Evolutionary conservation across 2,888 invertebrate species (phyloP).

Genomic region (Limnephilus marmoratus): DNA sequence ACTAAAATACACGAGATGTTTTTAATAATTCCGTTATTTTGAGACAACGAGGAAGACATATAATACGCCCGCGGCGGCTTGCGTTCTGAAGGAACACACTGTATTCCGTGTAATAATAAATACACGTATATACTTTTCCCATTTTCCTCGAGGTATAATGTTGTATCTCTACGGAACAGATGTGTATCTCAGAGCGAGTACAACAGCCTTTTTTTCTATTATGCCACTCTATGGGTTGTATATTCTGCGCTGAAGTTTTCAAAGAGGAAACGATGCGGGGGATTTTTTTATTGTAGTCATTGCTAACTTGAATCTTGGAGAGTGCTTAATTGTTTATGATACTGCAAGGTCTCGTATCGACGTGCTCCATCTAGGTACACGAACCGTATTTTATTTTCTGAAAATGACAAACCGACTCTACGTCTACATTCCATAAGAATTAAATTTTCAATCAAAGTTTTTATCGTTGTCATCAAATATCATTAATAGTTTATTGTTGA

Average conservation of each 20-base stretch:
- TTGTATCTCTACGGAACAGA: neutral
- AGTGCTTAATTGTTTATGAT: neutral
- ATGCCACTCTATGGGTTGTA: neutral
- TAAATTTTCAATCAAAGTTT: neutral
- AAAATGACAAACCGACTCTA: neutral
- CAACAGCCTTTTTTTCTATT: neutral
- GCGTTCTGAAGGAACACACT: neutral
- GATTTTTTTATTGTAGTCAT: neutral
- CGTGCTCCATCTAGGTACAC: neutral
- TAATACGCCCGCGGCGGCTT: neutral
- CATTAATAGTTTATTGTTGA: too few relatives aligned
- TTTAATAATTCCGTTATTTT: slow-evolving; percentile 51
- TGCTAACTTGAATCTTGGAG: neutral
- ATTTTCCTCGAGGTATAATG: neutral
- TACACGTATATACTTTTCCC: neutral
- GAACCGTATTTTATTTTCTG: neutral
- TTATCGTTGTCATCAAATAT: neutral
- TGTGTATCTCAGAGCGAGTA: neutral
- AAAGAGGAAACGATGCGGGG: neutral
- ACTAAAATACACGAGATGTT: slow-evolving; percentile 44
- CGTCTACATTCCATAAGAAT: neutral
- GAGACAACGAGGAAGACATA: slow-evolving; percentile 11
- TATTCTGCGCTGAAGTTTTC: neutral
- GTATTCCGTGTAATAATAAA: neutral
- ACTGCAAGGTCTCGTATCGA: neutral